Conservation (phyloP, 2,113 vertebrate species). For the Empidonax traillii region DNA sequence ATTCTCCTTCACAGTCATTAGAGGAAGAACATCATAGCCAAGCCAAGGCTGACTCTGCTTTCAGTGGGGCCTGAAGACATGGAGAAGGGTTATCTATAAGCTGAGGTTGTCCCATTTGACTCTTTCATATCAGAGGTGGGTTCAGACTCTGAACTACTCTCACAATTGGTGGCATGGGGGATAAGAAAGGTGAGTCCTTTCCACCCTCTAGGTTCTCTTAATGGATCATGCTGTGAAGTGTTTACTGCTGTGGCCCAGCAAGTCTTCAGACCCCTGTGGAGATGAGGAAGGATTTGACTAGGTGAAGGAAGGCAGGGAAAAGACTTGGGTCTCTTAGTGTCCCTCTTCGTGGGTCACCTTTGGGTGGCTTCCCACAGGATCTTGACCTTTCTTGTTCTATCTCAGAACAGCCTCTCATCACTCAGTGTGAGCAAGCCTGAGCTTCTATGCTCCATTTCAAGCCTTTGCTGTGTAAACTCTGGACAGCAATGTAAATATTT, state of each 20-base stretch:
- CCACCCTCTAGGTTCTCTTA: not conserved
- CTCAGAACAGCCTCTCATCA: not conserved
- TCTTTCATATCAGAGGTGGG: not conserved
- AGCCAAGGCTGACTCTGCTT: not conserved
- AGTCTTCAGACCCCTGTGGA: not conserved
- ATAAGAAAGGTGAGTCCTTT: not conserved
- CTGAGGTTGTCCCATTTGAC: not conserved
- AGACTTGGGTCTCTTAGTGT: not conserved
- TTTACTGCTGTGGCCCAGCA: not conserved
- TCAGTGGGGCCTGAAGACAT: not conserved
- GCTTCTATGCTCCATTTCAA: not conserved
- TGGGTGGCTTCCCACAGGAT: not conserved
- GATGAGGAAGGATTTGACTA: not conserved
- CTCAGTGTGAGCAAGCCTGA: not conserved
- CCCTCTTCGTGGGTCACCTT: not conserved
- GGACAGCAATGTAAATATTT: not conserved
- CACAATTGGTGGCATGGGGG: fast-evolving
- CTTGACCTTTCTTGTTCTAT: not conserved
- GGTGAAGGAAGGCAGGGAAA: not conserved
- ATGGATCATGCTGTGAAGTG: not conserved
- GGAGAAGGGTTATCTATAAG: not conserved
- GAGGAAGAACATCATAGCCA: not conserved
- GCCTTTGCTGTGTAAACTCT: not conserved
- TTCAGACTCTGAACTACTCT: not conserved
- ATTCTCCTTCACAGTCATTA: not conserved